Conservation (phyloP, 2,113 vertebrate species). For the Cygnus atratus region DNA sequence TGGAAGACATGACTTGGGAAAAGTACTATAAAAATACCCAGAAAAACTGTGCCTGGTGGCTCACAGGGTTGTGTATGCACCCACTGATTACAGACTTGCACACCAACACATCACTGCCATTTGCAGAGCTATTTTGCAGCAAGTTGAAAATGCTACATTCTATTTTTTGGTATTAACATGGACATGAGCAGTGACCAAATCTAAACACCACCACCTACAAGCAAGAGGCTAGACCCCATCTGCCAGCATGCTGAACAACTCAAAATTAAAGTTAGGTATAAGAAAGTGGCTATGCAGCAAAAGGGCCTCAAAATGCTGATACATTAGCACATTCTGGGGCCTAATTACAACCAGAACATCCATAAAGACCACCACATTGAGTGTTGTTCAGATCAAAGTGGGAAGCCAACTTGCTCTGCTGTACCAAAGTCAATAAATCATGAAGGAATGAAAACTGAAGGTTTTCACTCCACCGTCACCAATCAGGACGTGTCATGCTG, state of each 20-base stretch:
- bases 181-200: background rate
- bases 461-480: background rate
- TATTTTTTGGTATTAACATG: background rate
- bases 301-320: background rate
- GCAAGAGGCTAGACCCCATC: background rate
- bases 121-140: background rate
- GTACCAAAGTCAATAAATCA: background rate
- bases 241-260: background rate
- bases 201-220: background rate
- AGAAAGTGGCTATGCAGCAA: background rate
- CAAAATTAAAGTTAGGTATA: background rate
- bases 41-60: background rate
- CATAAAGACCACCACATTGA: background rate
- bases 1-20: constrained; percentile 17
- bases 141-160: background rate
- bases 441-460: background rate
- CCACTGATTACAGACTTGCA: background rate
- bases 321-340: background rate
- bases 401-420: background rate
- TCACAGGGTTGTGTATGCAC: background rate
- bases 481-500: background rate
- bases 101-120: background rate
- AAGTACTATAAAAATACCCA: background rate
- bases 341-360: background rate
- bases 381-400: background rate